phyloP scores from a whole-genome alignment of 2,113 vertebrate species.

The Chitala chitala region DNA sequence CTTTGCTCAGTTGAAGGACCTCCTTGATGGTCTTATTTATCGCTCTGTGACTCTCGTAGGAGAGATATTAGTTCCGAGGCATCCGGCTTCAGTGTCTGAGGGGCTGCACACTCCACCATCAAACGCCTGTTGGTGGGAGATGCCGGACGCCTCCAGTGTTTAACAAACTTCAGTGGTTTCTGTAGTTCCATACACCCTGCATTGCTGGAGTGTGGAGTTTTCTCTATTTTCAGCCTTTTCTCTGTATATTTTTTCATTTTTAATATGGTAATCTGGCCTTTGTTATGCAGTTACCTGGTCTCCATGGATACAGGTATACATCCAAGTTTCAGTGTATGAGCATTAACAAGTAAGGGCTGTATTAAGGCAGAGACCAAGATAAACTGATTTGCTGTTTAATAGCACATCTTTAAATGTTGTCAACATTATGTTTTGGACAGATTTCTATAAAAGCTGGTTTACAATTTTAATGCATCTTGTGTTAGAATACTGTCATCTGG shows the following conservation, averaged over 20 bases:
- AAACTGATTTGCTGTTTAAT: not conserved
- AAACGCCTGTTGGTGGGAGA: too few relatives aligned
- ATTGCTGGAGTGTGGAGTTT: not conserved
- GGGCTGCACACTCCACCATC: too few relatives aligned
- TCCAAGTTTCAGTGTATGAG: not conserved
- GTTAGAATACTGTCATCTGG: too few relatives aligned
- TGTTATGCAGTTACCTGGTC: slow-evolving; percentile 63
- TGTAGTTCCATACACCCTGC: too few relatives aligned
- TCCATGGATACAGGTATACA: slow-evolving; percentile 31
- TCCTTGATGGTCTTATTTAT: slow-evolving; percentile 47
- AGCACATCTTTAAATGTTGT: not conserved
- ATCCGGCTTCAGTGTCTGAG: slow-evolving; percentile 13
- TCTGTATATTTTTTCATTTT: slow-evolving; percentile 41
- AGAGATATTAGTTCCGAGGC: slow-evolving; percentile 51
- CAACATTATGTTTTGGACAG: too few relatives aligned
- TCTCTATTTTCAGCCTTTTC: not conserved
- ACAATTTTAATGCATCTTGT: too few relatives aligned
- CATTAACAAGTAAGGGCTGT: not conserved
- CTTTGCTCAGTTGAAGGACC: slow-evolving; percentile 1
- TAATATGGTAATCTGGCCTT: slow-evolving; percentile 59
- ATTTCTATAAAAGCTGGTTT: too few relatives aligned
- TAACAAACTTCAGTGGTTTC: not conserved
- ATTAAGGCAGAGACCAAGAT: not conserved
- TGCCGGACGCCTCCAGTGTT: too few relatives aligned
- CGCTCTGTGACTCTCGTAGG: slow-evolving; percentile 61